Evolutionary conservation across 2,797 vertebrate species (phyloP).

Genomic region (Austrolebias charrua): DNA sequence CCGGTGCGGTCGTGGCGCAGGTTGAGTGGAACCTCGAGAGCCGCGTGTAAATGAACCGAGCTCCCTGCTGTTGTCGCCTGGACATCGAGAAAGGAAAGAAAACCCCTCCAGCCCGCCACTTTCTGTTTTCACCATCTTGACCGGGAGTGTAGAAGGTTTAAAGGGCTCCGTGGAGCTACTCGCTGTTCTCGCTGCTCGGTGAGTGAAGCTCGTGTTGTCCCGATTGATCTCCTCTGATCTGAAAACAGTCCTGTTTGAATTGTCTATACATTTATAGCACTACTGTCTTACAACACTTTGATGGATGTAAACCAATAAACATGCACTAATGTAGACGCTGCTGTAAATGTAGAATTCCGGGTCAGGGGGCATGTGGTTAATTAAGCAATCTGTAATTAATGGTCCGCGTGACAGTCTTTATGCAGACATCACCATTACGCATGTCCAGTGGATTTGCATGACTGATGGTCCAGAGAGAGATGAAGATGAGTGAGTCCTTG

Average conservation of each 20-base stretch:
- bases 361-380: slow-evolving; percentile 48
- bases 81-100: slow-evolving; percentile 31
- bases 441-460: slow-evolving; percentile 49
- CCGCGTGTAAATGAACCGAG: slow-evolving; percentile 69
- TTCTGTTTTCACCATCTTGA: slow-evolving; percentile 15
- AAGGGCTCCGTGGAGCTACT: slow-evolving; percentile 37
- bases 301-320: neutral
- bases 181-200: slow-evolving; percentile 61
- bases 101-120: slow-evolving; percentile 16
- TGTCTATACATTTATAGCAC: neutral
- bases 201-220: slow-evolving; percentile 65
- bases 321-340: neutral
- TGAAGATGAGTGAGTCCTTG: slow-evolving; percentile 56
- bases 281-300: neutral
- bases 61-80: slow-evolving; percentile 52
- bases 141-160: slow-evolving; percentile 17
- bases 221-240: slow-evolving; percentile 4
- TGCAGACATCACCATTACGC: slow-evolving; percentile 54
- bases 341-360: neutral
- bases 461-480: slow-evolving; percentile 37
- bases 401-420: slow-evolving; percentile 42
- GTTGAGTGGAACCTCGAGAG: slow-evolving; percentile 68
- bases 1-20: slow-evolving; percentile 75
- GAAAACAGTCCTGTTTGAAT: slow-evolving; percentile 1
- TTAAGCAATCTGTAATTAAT: slow-evolving; percentile 55